Conservation (phyloP, 2,113 vertebrate genomes). For the Carassius carassius region DNA sequence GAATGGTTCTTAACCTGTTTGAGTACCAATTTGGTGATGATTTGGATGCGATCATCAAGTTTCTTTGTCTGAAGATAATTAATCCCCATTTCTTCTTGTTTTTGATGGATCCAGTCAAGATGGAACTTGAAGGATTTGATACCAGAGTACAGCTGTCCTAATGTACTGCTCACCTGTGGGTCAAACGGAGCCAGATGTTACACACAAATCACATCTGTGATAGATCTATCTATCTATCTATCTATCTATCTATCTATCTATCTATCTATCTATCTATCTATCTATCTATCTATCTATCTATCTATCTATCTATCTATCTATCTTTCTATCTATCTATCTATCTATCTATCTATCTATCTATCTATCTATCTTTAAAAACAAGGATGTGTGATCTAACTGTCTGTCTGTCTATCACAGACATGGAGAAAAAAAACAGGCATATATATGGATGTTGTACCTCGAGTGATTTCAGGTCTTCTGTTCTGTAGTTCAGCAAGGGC, state of each 20-base stretch:
- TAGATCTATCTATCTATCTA: neutral
- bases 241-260: neutral
- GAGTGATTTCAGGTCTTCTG: constrained; percentile 29
- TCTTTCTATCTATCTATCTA: neutral
- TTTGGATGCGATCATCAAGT: constrained; percentile 22
- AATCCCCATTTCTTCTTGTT: constrained; percentile 54
- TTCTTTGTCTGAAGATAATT: constrained; percentile 30
- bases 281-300: neutral
- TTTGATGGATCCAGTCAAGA: constrained; percentile 62
- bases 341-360: too few species aligned
- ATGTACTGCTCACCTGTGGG: constrained; percentile 62
- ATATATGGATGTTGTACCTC: constrained; percentile 42
- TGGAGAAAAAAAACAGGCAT: neutral
- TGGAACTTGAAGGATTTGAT: constrained; percentile 60
- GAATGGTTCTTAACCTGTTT: constrained; percentile 55
- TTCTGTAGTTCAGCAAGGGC: constrained; percentile 21
- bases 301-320: neutral
- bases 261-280: neutral
- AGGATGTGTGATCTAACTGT: neutral
- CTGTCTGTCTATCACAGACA: neutral
- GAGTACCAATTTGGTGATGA: constrained; percentile 36
- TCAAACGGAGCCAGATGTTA: neutral
- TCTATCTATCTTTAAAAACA: too few species aligned
- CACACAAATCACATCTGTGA: neutral
- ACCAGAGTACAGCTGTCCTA: constrained; percentile 54